Evolutionary conservation across 2,113 vertebrate genomes (phyloP).

Genomic region (Zapus hudsonius): DNA sequence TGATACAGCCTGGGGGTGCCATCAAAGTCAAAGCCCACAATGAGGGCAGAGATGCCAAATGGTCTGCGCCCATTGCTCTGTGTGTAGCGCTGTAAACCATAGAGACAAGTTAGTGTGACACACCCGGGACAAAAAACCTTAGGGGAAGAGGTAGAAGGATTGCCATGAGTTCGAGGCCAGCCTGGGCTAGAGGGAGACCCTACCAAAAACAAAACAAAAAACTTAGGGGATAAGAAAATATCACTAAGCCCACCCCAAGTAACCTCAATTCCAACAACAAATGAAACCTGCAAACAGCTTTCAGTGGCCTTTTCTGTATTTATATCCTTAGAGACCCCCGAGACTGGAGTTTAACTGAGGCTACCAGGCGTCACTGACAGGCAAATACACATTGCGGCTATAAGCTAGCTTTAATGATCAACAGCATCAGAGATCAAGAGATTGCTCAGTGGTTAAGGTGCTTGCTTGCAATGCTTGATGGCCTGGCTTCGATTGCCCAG

Average conservation of each 20-base stretch:
- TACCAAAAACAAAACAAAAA: rapidly evolving
- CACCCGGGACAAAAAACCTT: no score
- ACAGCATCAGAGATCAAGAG: no score
- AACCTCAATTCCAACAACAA: rapidly evolving
- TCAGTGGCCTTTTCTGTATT: rapidly evolving
- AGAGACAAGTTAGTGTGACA: rapidly evolving
- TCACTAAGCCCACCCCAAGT: background rate
- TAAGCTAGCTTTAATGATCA: background rate
- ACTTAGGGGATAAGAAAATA: no score
- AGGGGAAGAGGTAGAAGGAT: no score
- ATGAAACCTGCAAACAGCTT: rapidly evolving
- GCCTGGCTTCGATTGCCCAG: no score
- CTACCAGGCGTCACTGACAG: background rate
- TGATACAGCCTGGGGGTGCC: conserved; percentile 92
- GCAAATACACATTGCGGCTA: background rate
- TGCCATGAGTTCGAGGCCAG: no score
- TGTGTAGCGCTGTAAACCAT: conserved; percentile 87
- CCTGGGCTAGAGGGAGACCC: no score
- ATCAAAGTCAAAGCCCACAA: conserved; percentile 93
- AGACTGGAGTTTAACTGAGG: background rate
- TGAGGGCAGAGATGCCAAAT: conserved; percentile 92
- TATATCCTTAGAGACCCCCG: background rate
- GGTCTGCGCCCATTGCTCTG: conserved; percentile 93
- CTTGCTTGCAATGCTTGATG: no score
- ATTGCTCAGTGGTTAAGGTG: no score